Base-by-base conservation (phyloP, 2,797 vertebrate genomes). In the Schizothorax lantsangensis region DNA sequence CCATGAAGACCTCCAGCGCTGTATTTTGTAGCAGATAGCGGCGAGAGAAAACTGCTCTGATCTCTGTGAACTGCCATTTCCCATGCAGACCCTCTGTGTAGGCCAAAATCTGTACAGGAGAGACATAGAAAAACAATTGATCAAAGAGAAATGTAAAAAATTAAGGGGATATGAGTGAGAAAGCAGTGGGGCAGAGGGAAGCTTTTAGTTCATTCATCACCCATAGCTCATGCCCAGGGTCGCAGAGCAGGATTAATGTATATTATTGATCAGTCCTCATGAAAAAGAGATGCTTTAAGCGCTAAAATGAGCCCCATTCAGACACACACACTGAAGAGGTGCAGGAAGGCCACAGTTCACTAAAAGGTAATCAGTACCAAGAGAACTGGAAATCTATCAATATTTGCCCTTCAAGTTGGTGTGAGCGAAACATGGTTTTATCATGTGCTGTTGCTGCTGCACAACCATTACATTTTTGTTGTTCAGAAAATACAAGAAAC, bases 51-150 rank as follows among this genome's bases (percentile, higher is more conserved):
- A 99, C 54, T 0, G 97, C 95, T 1, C 98, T 95, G 90, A 99
- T 98, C 94, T 99, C 98, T 19, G 97, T 96, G 91, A 99, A 99
- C 68, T 98, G 94, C 98, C 98, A 99, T 96, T 99, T 99, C 84
- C 98, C 98, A 90, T 99, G 98, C 36, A 99, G 95, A 45, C 98
- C 98, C 88, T 99, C 98, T 3, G 97, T 98, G 75, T 98, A 99
- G 30, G 95, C 94, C 88, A 99, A 92, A 91, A 99, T 97, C 98
- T 99, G 91, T 71, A 71, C 43, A 47, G 86, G 17, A 86, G 17
- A 38, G 21, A 84, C 26, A 49, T 15, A 85, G 30, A 82, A 23
- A 83, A 23, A 52, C 3, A 17, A 66, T 17, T 26, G 30, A 74
- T 52, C 14, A 82, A 7, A 75, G 36, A 59, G 8, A 83, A 72